phyloP scores from a whole-genome alignment of 1,140 invertebrate genomes.

The Fragariocoptes setiger region DNA sequence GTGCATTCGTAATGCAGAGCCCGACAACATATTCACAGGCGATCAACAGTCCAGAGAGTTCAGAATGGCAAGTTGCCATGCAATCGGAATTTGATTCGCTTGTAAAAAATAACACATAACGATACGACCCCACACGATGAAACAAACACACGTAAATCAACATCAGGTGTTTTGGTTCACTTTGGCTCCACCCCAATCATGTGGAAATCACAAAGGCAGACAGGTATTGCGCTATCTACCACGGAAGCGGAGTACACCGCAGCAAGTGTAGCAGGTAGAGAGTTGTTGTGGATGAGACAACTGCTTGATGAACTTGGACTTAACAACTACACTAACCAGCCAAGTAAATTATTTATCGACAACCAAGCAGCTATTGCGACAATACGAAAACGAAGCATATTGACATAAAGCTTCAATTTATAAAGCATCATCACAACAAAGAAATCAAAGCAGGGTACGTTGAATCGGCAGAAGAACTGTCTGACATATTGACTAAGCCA shows the following conservation, averaged over 20 bases:
- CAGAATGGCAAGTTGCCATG: no score
- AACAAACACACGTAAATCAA: constrained; percentile 14
- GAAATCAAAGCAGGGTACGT: constrained; percentile 4
- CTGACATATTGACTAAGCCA: constrained; percentile 2
- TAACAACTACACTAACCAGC: neutral
- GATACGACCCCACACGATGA: no score
- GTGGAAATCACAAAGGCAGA: constrained; percentile 17
- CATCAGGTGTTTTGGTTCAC: constrained; percentile 15
- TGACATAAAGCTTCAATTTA: constrained; percentile 15
- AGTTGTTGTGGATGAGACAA: constrained; percentile 15
- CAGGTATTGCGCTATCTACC: constrained; percentile 15
- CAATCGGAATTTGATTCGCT: no score
- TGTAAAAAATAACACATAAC: no score
- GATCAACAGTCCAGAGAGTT: no score
- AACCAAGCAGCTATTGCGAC: constrained; percentile 16
- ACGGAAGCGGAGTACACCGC: constrained; percentile 18
- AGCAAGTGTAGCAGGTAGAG: constrained; percentile 15
- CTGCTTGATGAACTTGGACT: constrained; percentile 13
- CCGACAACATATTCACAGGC: no score
- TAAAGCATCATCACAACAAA: constrained; percentile 7
- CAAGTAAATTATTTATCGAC: constrained; percentile 9
- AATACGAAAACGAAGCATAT: constrained; percentile 18
- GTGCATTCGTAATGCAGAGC: no score
- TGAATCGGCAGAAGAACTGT: neutral
- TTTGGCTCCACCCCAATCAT: constrained; percentile 11